Evolutionary conservation across 2,113 vertebrate species (phyloP).

Genomic region (Deroptyus accipitrinus): DNA sequence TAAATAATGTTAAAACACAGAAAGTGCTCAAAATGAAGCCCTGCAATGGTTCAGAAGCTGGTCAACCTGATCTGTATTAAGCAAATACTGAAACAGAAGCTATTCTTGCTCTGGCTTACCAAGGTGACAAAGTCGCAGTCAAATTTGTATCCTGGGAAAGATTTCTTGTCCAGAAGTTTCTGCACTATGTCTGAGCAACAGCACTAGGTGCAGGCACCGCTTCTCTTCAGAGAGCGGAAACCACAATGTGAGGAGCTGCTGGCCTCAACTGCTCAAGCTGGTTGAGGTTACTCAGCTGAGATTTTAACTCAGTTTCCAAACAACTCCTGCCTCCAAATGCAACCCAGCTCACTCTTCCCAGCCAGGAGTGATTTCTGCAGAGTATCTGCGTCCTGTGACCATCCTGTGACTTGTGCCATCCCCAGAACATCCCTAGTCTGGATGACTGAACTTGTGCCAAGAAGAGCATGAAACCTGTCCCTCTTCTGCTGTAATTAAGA

Average conservation of each 20-base stretch:
- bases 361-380: neutral
- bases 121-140: neutral
- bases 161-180: neutral
- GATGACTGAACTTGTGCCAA: neutral
- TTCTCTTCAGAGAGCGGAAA: neutral
- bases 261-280: neutral
- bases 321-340: neutral
- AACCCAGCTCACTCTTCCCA: neutral
- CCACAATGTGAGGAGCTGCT: neutral
- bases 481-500: neutral
- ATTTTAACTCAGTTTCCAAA: neutral
- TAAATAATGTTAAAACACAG: neutral
- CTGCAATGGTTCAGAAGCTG: neutral
- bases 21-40: neutral
- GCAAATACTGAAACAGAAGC: neutral
- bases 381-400: neutral
- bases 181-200: neutral
- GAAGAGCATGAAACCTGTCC: neutral
- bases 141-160: neutral
- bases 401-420: neutral
- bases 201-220: rapidly evolving
- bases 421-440: neutral
- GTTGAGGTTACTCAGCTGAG: rapidly evolving
- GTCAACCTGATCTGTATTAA: neutral
- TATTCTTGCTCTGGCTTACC: neutral